Evolutionary conservation across 2,113 vertebrate genomes (phyloP).

Genomic region (Apodemus speciosus): DNA sequence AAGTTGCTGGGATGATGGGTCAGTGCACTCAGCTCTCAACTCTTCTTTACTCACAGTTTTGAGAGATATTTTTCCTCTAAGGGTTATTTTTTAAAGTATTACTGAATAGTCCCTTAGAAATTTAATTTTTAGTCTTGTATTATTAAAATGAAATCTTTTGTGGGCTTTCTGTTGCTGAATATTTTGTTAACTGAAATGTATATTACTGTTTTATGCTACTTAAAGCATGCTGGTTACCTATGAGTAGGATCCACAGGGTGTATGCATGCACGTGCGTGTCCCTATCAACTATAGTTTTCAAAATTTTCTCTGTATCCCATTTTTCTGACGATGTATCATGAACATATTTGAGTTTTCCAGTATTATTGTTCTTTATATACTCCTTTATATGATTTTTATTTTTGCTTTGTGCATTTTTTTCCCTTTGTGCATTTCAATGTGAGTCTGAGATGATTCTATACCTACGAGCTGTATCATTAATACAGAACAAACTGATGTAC

Average conservation of each 20-base stretch:
- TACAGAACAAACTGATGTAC: neutral
- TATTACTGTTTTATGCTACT: slow-evolving; percentile 18
- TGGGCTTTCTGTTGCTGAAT: neutral
- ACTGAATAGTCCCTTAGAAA: neutral
- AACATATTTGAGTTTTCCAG: neutral
- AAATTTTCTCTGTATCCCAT: neutral
- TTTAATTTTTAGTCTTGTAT: slow-evolving; percentile 33
- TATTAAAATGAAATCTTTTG: slow-evolving; percentile 19
- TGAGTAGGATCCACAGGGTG: neutral
- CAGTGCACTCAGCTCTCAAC: neutral
- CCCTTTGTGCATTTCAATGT: neutral
- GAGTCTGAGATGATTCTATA: neutral
- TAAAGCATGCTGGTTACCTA: neutral
- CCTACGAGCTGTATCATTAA: neutral
- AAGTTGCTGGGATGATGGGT: neutral
- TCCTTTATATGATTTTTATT: neutral
- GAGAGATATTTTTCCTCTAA: neutral
- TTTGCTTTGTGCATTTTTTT: neutral
- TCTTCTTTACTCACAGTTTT: slow-evolving; percentile 35
- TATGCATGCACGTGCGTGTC: neutral
- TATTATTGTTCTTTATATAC: neutral
- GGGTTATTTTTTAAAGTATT: slow-evolving; percentile 41
- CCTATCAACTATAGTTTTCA: slow-evolving; percentile 31
- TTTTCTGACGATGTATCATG: neutral
- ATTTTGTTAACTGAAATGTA: neutral